Conservation (phyloP, 2,888 invertebrate genomes). For the Notodonta ziczac region DNA sequence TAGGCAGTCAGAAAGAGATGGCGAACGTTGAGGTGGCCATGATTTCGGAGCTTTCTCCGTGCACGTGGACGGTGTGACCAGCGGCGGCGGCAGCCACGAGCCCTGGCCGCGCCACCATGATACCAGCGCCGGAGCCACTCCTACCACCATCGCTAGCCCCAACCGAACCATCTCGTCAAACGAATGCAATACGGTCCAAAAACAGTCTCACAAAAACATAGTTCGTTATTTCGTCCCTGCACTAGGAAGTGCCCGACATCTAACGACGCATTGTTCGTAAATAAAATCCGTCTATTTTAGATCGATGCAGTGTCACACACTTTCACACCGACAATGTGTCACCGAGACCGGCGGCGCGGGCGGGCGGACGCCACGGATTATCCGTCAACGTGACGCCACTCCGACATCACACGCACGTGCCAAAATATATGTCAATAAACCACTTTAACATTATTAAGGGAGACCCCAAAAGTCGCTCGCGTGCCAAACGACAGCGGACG, state of each 20-base stretch:
- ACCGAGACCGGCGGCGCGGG: conserved; percentile 56
- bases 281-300: conserved; percentile 72
- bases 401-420: conserved; percentile 45
- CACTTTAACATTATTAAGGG: conserved; percentile 30
- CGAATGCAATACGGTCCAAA: conserved; percentile 17
- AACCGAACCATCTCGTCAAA: conserved; percentile 70
- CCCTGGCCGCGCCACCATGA: conserved; percentile 79
- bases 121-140: conserved; percentile 79
- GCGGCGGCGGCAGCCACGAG: conserved; percentile 55
- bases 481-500: conserved; percentile 41
- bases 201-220: conserved; percentile 36
- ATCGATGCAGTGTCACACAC: conserved; percentile 66
- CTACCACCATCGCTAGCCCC: conserved; percentile 80
- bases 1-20: conserved; percentile 79
- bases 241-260: conserved; percentile 49
- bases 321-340: conserved; percentile 64
- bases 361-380: conserved; percentile 56
- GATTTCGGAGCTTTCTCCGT: conserved; percentile 61
- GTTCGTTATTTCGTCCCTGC: conserved; percentile 34
- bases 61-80: conserved; percentile 47
- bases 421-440: conserved; percentile 24
- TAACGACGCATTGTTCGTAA: conserved; percentile 62
- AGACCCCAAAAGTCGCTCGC: conserved; percentile 29
- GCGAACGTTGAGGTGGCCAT: conserved; percentile 71
- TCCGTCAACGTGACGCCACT: conserved; percentile 55